Base-by-base conservation (phyloP, 2,888 invertebrate species). In the Synergus japonicus region DNA sequence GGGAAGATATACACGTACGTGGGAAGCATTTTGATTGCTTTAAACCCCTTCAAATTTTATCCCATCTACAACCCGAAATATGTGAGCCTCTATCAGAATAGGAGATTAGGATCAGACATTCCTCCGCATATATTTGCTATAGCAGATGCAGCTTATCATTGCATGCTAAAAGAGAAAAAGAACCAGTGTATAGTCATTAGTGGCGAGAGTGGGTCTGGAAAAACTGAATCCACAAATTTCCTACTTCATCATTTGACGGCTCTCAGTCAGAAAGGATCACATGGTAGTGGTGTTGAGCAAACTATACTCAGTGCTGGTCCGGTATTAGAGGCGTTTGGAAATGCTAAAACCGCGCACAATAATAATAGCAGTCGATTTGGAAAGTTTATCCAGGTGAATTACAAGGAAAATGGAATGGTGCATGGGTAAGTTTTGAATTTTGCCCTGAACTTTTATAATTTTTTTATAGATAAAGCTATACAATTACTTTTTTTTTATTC, bases 51-150 rank as follows among this genome's bases (percentile, higher is more conserved):
- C 93, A 96, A 96, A 93, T 98, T 98, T 93, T 98, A 98, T 92
- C 98, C 98, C 37, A 98, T 99, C 87, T 99, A 98, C 94, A 98
- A 98, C 93, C 98, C 98, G 69, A 98, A 98, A 93, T 98, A 98
- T 93, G 98, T 98, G 86, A 97, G 98, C 92, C 93, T 98, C 87
- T 99, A 98, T 93, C 98, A 98, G 93, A 98, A 97, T 93, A 95
- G 97, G 91, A 94, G 97, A 87, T 94, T 98, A 87, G 97, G 97
- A 44, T 97, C 97, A 60, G 98, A 97, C 90, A 94, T 98, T 86
- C 98, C 98, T 60, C 98, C 99, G 66, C 98, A 99, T 91, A 98
- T 99, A 90, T 99, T 98, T 93, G 98, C 98, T 78, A 97, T 98
- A 67, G 98, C 98, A 9, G 98, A 98, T 92, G 96, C 97, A 18